Conservation (phyloP, 1,140 invertebrate species). For the Phenacoccus solenopsis region DNA sequence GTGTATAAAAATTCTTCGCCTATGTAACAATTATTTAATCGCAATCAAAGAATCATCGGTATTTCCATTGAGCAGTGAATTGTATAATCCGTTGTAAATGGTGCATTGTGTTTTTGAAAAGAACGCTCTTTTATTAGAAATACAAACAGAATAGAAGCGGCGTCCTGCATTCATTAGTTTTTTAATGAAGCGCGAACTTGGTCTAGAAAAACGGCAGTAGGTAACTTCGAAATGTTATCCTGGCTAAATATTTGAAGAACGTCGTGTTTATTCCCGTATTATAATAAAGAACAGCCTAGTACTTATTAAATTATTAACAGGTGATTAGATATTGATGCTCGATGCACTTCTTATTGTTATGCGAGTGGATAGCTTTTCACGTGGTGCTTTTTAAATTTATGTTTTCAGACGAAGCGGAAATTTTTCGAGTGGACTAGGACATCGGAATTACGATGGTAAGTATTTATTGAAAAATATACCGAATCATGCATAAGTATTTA, state of each 20-base stretch:
- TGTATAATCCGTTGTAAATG: conserved; percentile 2
- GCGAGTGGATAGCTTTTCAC: too few relatives aligned
- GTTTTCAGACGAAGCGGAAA: too few relatives aligned
- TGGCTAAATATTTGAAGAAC: background rate
- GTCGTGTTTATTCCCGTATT: background rate
- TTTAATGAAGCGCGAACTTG: background rate
- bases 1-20: background rate
- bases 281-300: background rate
- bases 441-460: too few relatives aligned
- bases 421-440: too few relatives aligned
- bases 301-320: background rate
- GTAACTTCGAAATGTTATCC: background rate
- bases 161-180: conserved; percentile 1
- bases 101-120: background rate
- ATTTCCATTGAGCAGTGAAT: background rate
- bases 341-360: too few relatives aligned
- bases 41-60: background rate
- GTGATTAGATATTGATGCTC: background rate
- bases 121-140: background rate
- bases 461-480: too few relatives aligned
- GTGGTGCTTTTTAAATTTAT: too few relatives aligned
- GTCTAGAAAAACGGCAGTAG: background rate
- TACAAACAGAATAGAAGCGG: conserved; percentile 2
- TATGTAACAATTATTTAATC: background rate
- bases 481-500: too few relatives aligned